These are phyloP conservation scores for Bucorvus abyssinicus DNA, from an alignment of 2,797 vertebrate genomes.

Conservation along the genomic window DNA sequence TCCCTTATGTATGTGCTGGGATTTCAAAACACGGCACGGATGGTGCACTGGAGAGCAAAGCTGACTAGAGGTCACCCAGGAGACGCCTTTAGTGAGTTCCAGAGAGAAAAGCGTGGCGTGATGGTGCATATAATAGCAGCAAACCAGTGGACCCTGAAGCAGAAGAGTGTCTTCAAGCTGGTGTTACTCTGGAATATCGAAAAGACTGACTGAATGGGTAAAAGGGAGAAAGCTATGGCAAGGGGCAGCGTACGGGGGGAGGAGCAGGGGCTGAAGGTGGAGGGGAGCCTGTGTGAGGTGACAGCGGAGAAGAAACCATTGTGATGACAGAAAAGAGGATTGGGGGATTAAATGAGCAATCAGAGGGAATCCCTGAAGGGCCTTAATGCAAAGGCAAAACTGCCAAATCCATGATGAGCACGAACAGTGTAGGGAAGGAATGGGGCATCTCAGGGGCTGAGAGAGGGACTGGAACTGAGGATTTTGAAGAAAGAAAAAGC, in stretches of 20 bases:
- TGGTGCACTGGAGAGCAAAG: neutral
- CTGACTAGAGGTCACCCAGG: slow-evolving; percentile 14
- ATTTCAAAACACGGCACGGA: neutral
- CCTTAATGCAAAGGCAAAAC: neutral
- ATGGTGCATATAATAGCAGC: slow-evolving; percentile 21
- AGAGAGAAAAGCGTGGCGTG: neutral
- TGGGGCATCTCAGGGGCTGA: neutral
- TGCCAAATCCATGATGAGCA: neutral
- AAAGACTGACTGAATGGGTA: neutral
- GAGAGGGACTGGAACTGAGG: neutral
- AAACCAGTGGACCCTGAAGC: neutral
- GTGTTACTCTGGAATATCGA: neutral
- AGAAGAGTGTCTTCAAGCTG: neutral
- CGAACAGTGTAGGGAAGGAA: neutral
- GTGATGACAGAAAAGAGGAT: neutral
- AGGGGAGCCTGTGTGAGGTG: neutral
- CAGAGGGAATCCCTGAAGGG: neutral
- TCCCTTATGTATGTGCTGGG: neutral
- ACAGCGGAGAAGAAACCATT: neutral
- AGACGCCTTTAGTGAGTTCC: slow-evolving; percentile 21
- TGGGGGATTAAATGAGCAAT: neutral
- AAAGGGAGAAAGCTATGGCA: neutral
- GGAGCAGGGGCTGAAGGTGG: neutral
- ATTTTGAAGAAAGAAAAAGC: neutral
- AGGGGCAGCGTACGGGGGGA: neutral